Evolutionary conservation across 1,140 invertebrate species (phyloP), one percentile per base, ranked within the genome.

Genomic region (Lepidurus packardi): DNA sequence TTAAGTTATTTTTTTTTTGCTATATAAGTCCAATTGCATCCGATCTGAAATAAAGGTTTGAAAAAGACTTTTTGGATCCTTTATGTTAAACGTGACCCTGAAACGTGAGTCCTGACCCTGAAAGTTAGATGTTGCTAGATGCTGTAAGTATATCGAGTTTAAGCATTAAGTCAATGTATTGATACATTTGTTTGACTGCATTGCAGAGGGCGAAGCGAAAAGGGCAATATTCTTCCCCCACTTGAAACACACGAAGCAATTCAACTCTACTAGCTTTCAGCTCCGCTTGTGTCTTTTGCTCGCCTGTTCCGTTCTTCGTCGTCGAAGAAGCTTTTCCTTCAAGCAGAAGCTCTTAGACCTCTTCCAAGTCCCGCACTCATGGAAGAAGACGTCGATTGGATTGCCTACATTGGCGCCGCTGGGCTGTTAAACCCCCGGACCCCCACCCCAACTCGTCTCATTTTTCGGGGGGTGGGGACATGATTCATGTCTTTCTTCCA

Each of bases 371-470:
- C 53, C 6, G n/a, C 53, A 65, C 34, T 65, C 53, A 65, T 65
- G 53, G 53, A 11, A n/a, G 53, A 16, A 65, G 13, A 65, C 53
- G 53, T 65, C 53, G 53, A 65, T 65, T 65, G 53, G 6, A 65
- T 65, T 65, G 53, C 53, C 53, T 65, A 65, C 53, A 65, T 65
- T 65, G 53, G 53, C 53, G 53, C 53, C 53, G 21, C 53, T 65
- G 16, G 21, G 53, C 53, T 65, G 16, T 65, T 16, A 9, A 11
- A 13, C 21, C 13, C 53, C 13, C 53, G 45, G 16, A 47, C 5
- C 45, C 45, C 45, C 45, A 65, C 53, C 53, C 53, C 13, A 21
- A 21, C 53, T 21, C 34, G 34, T 4, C 34, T 34, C 34, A 34
- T 47, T 47, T 16, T 47, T 11, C 53, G 8, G 16, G 21, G 47